These are phyloP conservation scores for Holacanthus passer DNA, from an alignment of 2,113 vertebrate species.

Conservation along the genomic window DNA sequence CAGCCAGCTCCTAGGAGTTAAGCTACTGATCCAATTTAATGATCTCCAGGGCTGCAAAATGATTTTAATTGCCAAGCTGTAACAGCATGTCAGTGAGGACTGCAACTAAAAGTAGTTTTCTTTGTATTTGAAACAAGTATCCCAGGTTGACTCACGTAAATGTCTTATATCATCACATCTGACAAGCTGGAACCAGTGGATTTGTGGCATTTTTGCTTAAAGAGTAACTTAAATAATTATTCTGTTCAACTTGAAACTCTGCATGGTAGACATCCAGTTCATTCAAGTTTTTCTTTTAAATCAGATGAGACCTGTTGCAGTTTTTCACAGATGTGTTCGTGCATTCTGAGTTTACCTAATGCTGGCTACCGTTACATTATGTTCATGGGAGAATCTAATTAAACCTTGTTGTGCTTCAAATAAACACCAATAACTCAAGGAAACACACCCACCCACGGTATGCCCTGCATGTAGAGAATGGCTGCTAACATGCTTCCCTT, in stretches of 20 bases:
- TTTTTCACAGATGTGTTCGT: not conserved
- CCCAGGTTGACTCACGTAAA: not conserved
- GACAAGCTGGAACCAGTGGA: not conserved
- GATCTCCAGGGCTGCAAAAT: not conserved
- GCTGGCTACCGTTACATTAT: not conserved
- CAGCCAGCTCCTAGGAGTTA: too few relatives aligned
- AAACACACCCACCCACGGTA: not conserved
- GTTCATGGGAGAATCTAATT: too few relatives aligned
- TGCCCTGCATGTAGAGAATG: not conserved
- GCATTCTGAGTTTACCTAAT: not conserved
- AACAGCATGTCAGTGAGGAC: not conserved
- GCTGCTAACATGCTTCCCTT: conserved; percentile 18
- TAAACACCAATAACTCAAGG: not conserved
- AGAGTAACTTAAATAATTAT: not conserved
- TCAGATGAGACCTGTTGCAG: not conserved
- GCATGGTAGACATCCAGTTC: too few relatives aligned
- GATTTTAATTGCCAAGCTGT: not conserved
- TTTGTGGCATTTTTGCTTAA: not conserved
- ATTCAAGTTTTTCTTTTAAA: not conserved
- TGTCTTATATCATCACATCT: not conserved
- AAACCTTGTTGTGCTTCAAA: not conserved
- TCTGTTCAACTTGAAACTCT: not conserved
- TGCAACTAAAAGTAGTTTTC: not conserved
- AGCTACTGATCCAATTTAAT: not conserved
- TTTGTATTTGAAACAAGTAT: not conserved